phyloP scores from a whole-genome alignment of 2,797 vertebrate genomes.

The Pempheris klunzingeri region DNA sequence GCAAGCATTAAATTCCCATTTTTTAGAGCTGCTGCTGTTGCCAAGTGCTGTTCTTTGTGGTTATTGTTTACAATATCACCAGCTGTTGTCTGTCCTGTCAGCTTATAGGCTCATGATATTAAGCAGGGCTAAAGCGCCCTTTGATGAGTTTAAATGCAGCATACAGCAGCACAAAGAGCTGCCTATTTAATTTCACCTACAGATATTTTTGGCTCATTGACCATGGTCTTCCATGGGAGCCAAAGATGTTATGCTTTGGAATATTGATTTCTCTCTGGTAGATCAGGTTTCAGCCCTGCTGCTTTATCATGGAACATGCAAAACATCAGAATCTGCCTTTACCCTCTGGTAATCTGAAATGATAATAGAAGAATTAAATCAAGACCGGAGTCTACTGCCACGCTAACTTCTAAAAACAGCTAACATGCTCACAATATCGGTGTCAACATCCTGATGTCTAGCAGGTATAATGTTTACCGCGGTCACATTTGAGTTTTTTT shows the following conservation, averaged over 20 bases:
- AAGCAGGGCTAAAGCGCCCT: slow-evolving; percentile 21
- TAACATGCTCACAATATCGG: neutral
- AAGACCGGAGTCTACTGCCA: neutral
- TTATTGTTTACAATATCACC: slow-evolving; percentile 29
- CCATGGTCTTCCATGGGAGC: slow-evolving; percentile 46
- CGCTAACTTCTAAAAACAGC: neutral
- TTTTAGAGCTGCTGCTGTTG: slow-evolving; percentile 11
- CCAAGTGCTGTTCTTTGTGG: slow-evolving; percentile 21
- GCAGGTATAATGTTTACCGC: too few species aligned
- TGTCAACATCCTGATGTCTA: neutral
- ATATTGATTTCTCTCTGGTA: slow-evolving; percentile 71
- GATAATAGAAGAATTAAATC: neutral
- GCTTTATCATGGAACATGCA: slow-evolving; percentile 57
- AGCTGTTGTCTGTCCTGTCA: slow-evolving; percentile 33
- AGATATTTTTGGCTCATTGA: slow-evolving; percentile 69
- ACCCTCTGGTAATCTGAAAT: too few species aligned
- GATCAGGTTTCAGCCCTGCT: slow-evolving; percentile 41
- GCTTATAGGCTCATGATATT: slow-evolving; percentile 6
- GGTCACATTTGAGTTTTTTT: neutral
- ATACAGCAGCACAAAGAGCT: slow-evolving; percentile 43
- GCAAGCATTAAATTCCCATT: slow-evolving; percentile 36
- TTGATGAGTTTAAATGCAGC: slow-evolving; percentile 35
- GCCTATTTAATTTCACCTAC: slow-evolving; percentile 49
- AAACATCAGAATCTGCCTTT: slow-evolving; percentile 68
- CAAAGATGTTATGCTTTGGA: slow-evolving; percentile 51